Conservation (phyloP, 2,797 vertebrate species). For the Astyanax mexicanus region DNA sequence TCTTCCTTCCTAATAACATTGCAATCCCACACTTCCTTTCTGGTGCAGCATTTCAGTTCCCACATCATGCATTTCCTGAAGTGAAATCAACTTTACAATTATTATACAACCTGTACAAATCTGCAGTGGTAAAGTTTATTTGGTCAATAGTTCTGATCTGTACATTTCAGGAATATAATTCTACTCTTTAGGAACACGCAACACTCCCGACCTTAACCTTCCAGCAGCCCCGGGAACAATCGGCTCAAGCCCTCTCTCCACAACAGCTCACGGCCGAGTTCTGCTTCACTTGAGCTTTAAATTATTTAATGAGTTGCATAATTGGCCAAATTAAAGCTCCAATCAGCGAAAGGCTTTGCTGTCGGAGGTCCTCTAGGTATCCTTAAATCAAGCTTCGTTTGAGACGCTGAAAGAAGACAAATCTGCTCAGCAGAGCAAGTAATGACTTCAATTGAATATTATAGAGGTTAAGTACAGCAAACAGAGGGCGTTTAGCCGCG, state of each 20-base stretch:
- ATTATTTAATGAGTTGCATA: conserved; percentile 78
- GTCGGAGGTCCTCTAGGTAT: conserved; percentile 73
- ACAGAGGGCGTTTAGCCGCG: conserved; percentile 63
- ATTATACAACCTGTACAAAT: too few species aligned
- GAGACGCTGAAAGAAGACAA: conserved; percentile 72
- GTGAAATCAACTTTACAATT: too few species aligned
- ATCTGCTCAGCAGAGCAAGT: conserved; percentile 78
- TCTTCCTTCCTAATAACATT: too few species aligned
- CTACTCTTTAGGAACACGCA: not conserved
- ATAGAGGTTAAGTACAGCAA: conserved; percentile 65
- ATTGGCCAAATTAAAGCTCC: conserved; percentile 78
- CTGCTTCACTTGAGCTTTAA: conserved; percentile 79
- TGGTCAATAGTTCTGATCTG: not conserved
- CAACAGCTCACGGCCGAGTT: conserved; percentile 62
- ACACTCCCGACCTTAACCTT: not conserved
- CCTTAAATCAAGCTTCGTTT: conserved; percentile 76
- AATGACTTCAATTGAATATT: conserved; percentile 75
- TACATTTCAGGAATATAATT: not conserved
- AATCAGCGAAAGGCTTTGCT: conserved; percentile 70
- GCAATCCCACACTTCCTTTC: too few species aligned
- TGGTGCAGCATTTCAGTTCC: too few species aligned
- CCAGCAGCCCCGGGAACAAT: not conserved
- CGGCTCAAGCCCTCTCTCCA: conserved; percentile 12
- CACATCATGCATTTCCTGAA: too few species aligned
- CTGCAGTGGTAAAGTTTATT: not conserved